Evolutionary conservation across 2,888 invertebrate species (phyloP).

Genomic region (Diplazon laetatorius): DNA sequence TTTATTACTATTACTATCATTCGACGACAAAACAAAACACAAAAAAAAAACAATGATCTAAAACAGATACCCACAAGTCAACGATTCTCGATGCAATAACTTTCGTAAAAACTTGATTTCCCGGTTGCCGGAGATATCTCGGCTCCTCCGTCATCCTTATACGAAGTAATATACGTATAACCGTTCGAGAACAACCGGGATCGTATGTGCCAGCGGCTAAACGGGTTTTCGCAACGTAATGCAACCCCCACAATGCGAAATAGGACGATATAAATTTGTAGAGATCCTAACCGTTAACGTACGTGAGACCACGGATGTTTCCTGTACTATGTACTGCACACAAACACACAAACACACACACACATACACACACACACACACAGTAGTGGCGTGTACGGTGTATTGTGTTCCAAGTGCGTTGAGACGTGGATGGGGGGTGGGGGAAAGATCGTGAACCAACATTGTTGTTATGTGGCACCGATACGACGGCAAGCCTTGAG

Average conservation of each 20-base stretch:
- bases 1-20: too few relatives aligned
- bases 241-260: constrained; percentile 15
- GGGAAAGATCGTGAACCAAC: constrained; percentile 18
- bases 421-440: too few relatives aligned
- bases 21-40: too few relatives aligned
- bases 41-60: too few relatives aligned
- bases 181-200: not conserved
- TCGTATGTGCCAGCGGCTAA: constrained; percentile 1
- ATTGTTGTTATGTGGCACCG: constrained; percentile 38
- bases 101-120: constrained; percentile 15
- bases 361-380: too few relatives aligned
- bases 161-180: not conserved
- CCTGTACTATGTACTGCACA: not conserved
- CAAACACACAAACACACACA: too few relatives aligned
- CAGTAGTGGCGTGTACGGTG: not conserved
- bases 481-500: constrained; percentile 7
- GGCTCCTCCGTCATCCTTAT: too few relatives aligned
- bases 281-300: constrained; percentile 4
- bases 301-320: not conserved
- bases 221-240: constrained; percentile 1
- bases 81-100: constrained; percentile 14
- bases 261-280: constrained; percentile 18
- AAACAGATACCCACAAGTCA: not conserved
- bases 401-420: not conserved
- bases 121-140: constrained; percentile 1